Conservation (phyloP, 2,888 invertebrate genomes). For the Timema cristinae region DNA sequence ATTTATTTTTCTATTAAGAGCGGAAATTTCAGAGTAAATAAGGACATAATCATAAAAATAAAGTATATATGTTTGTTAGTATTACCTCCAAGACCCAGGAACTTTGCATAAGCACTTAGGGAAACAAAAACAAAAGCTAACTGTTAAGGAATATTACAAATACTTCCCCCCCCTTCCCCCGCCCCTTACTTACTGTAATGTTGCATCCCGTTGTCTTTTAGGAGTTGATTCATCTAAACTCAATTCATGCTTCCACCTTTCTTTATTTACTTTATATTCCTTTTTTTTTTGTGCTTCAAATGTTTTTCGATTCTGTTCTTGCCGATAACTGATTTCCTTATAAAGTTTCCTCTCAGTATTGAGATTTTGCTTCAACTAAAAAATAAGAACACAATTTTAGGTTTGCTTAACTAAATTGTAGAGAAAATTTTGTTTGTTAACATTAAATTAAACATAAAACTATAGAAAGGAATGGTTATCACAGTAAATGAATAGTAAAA, state of each 20-base stretch:
- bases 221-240: constrained; percentile 90
- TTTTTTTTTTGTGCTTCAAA: constrained; percentile 91
- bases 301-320: constrained; percentile 88
- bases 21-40: no score
- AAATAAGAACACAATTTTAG: constrained; percentile 22
- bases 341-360: constrained; percentile 88
- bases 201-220: constrained; percentile 85
- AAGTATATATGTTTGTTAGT: no score
- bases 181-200: constrained; percentile 63
- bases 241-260: constrained; percentile 91
- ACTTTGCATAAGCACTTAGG: no score
- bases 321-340: constrained; percentile 84
- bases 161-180: background rate
- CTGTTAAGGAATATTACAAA: constrained; percentile 6
- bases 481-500: no score
- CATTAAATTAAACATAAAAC: no score
- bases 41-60: no score
- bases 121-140: no score
- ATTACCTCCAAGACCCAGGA: no score
- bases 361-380: constrained; percentile 73
- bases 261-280: constrained; percentile 92
- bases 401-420: background rate
- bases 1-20: no score
- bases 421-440: no score
- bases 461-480: no score